Conservation (phyloP, 2,888 invertebrate genomes). For the Orthosia gracilis region DNA sequence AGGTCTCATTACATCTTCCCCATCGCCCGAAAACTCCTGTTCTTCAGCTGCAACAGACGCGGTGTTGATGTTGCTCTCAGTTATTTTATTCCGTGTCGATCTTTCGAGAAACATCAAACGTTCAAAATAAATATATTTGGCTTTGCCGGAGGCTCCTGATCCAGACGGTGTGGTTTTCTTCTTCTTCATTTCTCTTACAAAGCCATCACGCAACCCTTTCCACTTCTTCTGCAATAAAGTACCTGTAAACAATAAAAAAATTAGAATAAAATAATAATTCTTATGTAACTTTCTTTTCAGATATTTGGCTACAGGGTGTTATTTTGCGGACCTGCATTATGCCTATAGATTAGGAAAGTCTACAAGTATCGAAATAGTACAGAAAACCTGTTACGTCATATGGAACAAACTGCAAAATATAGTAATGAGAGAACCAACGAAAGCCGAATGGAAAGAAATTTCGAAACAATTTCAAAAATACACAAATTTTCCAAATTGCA, state of each 20-base stretch:
- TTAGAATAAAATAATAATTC: neutral
- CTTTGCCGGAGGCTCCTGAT: conserved; percentile 2
- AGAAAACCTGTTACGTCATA: neutral
- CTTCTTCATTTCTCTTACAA: neutral
- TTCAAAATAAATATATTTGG: conserved; percentile 9
- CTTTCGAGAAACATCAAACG: conserved; percentile 5
- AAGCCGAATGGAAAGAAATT: neutral
- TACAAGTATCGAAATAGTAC: conserved; percentile 2
- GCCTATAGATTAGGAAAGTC: conserved; percentile 1
- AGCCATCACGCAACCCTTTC: neutral
- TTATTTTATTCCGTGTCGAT: conserved; percentile 3
- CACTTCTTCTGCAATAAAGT: neutral
- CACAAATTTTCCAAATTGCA: too few relatives aligned
- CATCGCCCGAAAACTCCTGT: neutral
- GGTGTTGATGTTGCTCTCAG: neutral
- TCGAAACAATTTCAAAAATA: neutral
- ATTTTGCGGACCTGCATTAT: neutral
- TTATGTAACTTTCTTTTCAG: neutral
- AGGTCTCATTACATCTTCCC: conserved; percentile 3
- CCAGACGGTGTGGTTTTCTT: neutral
- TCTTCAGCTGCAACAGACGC: conserved; percentile 8
- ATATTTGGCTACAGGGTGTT: neutral
- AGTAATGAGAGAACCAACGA: conserved; percentile 1
- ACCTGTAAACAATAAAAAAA: neutral
- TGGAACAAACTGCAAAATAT: neutral